Conservation (phyloP, 2,113 vertebrate genomes). For the Centropus bengalensis region DNA sequence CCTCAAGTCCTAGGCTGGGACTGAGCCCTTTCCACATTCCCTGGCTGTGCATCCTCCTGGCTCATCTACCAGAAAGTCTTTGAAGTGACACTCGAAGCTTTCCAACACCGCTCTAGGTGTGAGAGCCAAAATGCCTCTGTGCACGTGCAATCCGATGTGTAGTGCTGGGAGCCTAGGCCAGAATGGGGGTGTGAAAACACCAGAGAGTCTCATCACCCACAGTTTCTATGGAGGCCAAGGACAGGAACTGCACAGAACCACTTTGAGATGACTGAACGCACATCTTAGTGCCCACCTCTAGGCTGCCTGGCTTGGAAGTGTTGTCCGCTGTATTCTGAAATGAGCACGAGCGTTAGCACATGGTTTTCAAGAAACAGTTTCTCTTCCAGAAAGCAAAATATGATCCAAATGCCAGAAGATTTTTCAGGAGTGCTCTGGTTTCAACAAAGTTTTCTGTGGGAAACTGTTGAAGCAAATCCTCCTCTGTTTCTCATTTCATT, state of each 20-base stretch:
- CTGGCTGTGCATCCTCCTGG: neutral
- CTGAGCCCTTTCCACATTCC: neutral
- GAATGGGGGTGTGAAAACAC: neutral
- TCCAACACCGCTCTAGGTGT: rapidly evolving
- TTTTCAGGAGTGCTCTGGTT: neutral
- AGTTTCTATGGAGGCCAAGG: neutral
- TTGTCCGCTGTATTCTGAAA: neutral
- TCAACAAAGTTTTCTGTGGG: neutral
- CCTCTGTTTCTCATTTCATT: neutral
- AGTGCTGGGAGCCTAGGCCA: neutral
- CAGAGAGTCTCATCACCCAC: neutral
- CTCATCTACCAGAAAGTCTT: neutral
- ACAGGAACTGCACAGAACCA: neutral
- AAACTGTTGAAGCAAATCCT: neutral
- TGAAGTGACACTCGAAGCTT: neutral
- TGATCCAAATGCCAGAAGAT: neutral
- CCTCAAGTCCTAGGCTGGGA: neutral
- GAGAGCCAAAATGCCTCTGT: neutral
- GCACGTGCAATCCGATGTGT: rapidly evolving
- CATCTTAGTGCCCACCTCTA: neutral
- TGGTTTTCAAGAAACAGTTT: neutral
- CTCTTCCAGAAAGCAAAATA: neutral
- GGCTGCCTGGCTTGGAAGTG: neutral
- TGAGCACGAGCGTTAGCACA: neutral
- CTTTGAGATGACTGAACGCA: neutral